Evolutionary conservation across 2,888 invertebrate species (phyloP).

Genomic region (Aphelenchoides bicaudatus): DNA sequence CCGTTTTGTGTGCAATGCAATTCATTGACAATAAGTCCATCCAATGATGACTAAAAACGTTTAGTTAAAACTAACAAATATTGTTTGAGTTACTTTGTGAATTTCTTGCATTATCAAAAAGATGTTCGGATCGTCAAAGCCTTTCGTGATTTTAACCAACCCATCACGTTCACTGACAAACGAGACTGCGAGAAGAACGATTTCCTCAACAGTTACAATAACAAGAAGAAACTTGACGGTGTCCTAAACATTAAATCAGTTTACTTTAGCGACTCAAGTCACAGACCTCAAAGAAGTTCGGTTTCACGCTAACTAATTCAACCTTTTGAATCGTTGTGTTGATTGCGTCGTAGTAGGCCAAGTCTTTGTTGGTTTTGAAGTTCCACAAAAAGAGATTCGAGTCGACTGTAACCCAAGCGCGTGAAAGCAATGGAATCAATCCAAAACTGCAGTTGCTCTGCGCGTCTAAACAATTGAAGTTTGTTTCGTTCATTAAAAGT

Average conservation of each 20-base stretch:
- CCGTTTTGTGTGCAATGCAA: conserved; percentile 78
- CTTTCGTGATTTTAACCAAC: no score
- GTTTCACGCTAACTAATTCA: conserved; percentile 79
- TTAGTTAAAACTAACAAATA: conserved; percentile 15
- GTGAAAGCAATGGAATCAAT: conserved; percentile 86
- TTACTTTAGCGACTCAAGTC: neutral
- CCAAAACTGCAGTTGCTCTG: conserved; percentile 96
- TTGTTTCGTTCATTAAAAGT: no score
- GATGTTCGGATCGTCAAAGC: conserved; percentile 14
- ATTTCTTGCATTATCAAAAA: conserved; percentile 14
- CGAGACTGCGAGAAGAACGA: conserved; percentile 78
- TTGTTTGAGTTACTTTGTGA: conserved; percentile 4
- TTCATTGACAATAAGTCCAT: conserved; percentile 46
- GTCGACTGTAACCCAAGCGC: conserved; percentile 95
- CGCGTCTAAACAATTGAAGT: conserved; percentile 68
- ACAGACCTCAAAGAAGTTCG: conserved; percentile 60
- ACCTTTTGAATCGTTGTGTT: conserved; percentile 90
- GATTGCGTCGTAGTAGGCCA: conserved; percentile 92
- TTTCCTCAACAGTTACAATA: conserved; percentile 88
- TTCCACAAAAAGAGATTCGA: conserved; percentile 97
- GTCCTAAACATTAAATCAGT: conserved; percentile 50
- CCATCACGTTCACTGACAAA: conserved; percentile 53
- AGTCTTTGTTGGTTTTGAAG: conserved; percentile 86
- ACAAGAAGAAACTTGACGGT: conserved; percentile 86
- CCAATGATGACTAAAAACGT: conserved; percentile 40